phyloP scores from a whole-genome alignment of 2,113 vertebrate genomes.

The Eudyptes chrysolophus region DNA sequence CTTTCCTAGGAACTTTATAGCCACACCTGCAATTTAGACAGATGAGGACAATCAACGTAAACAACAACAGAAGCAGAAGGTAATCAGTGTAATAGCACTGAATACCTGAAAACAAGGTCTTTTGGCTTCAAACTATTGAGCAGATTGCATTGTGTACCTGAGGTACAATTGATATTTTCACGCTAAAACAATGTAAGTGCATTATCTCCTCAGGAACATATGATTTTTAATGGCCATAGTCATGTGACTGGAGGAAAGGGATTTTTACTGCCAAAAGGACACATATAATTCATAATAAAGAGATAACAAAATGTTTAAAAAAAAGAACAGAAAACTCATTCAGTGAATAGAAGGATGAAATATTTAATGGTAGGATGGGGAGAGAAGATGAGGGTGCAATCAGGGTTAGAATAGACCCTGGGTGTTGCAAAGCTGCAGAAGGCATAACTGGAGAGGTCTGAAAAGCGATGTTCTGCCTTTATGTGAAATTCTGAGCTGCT shows the following conservation, averaged over 20 bases:
- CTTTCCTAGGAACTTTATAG: not conserved
- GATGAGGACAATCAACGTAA: conserved; percentile 13
- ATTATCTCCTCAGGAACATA: conserved; percentile 32
- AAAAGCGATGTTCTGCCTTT: not conserved
- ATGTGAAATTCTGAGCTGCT: not conserved
- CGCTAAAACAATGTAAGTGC: not conserved
- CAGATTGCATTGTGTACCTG: conserved; percentile 37
- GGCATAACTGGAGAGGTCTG: not conserved
- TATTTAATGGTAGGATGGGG: not conserved
- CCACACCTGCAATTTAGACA: conserved; percentile 11
- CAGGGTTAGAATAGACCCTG: not conserved
- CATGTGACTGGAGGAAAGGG: not conserved
- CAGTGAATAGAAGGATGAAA: not conserved
- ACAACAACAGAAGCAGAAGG: conserved; percentile 43
- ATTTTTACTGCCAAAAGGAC: not conserved
- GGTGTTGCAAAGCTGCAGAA: not conserved
- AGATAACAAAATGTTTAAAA: not conserved
- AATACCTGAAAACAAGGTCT: conserved; percentile 9
- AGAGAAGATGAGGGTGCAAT: not conserved
- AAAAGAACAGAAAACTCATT: not conserved
- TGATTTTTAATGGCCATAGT: conserved; percentile 16
- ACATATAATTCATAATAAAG: not conserved
- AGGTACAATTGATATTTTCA: conserved; percentile 18
- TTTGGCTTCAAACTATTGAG: conserved; percentile 40
- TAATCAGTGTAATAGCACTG: conserved; percentile 9